phyloP scores from a whole-genome alignment of 2,797 vertebrate species.

The Buceros bicornis region DNA sequence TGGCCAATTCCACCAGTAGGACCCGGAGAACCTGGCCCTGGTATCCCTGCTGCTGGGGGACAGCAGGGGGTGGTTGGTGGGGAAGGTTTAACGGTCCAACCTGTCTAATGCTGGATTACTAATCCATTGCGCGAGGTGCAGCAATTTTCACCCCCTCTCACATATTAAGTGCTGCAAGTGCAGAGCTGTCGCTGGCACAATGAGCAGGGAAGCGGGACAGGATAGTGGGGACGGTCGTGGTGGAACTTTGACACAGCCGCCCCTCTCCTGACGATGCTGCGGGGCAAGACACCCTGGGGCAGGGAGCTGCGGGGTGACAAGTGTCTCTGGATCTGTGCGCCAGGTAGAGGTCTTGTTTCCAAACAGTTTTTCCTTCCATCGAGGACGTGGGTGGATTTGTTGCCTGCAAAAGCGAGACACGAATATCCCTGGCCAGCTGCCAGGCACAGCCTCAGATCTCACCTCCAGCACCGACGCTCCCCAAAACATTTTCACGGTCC shows the following conservation, averaged over 20 bases:
- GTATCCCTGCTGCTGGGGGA: background rate
- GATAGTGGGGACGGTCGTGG: accelerated
- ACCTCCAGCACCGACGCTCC: background rate
- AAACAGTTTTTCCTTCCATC: background rate
- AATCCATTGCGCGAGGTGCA: background rate
- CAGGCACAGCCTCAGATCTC: background rate
- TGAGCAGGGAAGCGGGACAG: background rate
- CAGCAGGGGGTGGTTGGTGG: background rate
- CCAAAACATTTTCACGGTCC: background rate
- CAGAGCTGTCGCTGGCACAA: background rate
- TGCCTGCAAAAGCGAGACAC: background rate
- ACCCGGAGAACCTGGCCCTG: background rate
- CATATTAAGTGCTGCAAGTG: background rate
- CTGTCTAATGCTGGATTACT: background rate
- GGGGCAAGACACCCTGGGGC: accelerated
- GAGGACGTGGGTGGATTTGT: background rate
- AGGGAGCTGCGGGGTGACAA: accelerated
- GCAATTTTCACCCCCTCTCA: background rate
- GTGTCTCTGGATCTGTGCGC: background rate
- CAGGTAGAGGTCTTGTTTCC: conserved; percentile 3
- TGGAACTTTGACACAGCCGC: background rate
- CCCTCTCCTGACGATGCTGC: background rate
- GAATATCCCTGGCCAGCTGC: background rate
- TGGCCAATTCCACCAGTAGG: background rate
- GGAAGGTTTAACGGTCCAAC: background rate